Percentiles rank a stretch among this genome's conserved stretches.
These are phyloP conservation scores for Leuciscus waleckii DNA, from an alignment of 2,797 vertebrate species.

Conservation along the genomic window DNA sequence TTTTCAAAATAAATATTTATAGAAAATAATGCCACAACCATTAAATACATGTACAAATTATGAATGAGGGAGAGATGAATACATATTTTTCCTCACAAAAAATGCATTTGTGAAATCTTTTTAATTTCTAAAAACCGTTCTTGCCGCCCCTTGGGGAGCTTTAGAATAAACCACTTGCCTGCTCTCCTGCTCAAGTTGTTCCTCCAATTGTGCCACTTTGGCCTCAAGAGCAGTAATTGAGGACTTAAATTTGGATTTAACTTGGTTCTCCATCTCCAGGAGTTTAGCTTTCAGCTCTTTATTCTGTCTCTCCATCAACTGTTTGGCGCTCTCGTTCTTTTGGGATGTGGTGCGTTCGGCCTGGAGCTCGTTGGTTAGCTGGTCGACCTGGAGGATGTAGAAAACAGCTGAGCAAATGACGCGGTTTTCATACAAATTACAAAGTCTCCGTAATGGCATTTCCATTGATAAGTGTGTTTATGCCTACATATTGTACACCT, in stretches of 20 bases:
- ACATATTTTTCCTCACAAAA: neutral
- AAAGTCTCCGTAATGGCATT: neutral
- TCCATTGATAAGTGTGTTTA: slow-evolving; percentile 1
- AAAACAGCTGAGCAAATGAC: neutral
- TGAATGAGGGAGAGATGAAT: neutral
- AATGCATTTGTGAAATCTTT: neutral
- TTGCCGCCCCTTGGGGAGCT: neutral
- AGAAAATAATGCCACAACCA: neutral
- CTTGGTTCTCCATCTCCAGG: slow-evolving; percentile 90
- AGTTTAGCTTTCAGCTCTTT: slow-evolving; percentile 92
- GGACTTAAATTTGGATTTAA: slow-evolving; percentile 92
- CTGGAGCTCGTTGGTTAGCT: slow-evolving; percentile 88
- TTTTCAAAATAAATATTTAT: neutral
- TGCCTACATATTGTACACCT: neutral
- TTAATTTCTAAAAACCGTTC: no score
- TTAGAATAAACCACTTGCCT: slow-evolving; percentile 75
- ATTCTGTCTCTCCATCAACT: slow-evolving; percentile 94
- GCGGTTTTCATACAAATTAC: neutral
- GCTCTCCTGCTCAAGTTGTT: slow-evolving; percentile 92
- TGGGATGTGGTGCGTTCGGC: slow-evolving; percentile 86
- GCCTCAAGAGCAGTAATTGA: slow-evolving; percentile 86
- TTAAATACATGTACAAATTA: neutral
- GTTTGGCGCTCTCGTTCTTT: slow-evolving; percentile 87
- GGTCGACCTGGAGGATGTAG: slow-evolving; percentile 82
- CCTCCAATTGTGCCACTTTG: slow-evolving; percentile 91